Conservation (phyloP, 2,113 vertebrate genomes). For the Sterrhoptilus dennistouni region DNA sequence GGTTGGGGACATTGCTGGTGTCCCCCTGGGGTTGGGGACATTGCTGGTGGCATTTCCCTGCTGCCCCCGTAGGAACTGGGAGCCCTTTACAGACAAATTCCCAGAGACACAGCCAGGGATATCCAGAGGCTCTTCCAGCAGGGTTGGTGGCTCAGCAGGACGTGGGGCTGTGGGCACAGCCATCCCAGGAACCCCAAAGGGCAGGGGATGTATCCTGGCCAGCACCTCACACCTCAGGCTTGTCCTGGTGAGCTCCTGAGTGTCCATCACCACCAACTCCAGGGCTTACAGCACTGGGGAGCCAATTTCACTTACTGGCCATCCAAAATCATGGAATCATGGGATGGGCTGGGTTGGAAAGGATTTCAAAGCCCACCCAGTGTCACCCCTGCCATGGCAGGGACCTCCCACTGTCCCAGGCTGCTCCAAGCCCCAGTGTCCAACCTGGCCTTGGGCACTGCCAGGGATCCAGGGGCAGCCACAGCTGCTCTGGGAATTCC, state of each 20-base stretch:
- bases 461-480: not conserved
- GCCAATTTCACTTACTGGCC: not conserved
- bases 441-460: not conserved
- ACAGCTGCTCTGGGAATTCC: not conserved
- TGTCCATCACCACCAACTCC: not conserved
- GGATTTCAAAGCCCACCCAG: accelerated
- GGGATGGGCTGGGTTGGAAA: not conserved
- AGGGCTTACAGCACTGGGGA: not conserved
- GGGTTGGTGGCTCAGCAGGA: not conserved
- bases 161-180: accelerated
- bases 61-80: accelerated
- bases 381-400: not conserved
- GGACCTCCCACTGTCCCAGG: not conserved
- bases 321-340: too few relatives aligned
- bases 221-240: accelerated
- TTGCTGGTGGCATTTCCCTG: not conserved
- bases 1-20: too few relatives aligned
- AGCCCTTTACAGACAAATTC: not conserved
- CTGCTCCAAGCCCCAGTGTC: too few relatives aligned
- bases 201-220: accelerated
- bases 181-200: accelerated
- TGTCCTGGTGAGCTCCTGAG: not conserved
- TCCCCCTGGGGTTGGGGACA: accelerated
- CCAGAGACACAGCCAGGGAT: accelerated
- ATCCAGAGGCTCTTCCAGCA: accelerated